These are phyloP conservation scores for Oegoconia quadripuncta DNA, from an alignment of 2,888 invertebrate species.

Conservation along the genomic window DNA sequence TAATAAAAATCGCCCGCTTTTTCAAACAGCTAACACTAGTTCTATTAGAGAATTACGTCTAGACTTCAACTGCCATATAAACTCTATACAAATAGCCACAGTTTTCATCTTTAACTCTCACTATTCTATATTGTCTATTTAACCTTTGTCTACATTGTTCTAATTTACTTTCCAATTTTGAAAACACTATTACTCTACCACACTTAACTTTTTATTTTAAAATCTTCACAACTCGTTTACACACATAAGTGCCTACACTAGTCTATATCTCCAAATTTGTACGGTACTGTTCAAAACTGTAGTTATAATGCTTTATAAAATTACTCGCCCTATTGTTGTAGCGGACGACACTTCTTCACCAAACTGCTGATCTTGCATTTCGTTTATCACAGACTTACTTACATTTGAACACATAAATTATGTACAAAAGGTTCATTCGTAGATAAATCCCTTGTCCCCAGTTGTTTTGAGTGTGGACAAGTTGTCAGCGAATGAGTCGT, in stretches of 20 bases:
- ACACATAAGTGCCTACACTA: slow-evolving; percentile 57
- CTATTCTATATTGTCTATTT: slow-evolving; percentile 58
- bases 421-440: slow-evolving; percentile 14
- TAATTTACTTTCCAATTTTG: slow-evolving; percentile 50
- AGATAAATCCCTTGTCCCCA: slow-evolving; percentile 54
- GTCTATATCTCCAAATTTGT: slow-evolving; percentile 56
- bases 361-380: slow-evolving; percentile 51
- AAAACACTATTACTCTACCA: slow-evolving; percentile 60
- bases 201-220: slow-evolving; percentile 44
- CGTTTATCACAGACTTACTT: slow-evolving; percentile 48
- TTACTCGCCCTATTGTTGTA: slow-evolving; percentile 74
- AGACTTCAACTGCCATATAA: slow-evolving; percentile 53
- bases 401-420: slow-evolving; percentile 8
- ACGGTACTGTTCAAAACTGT: slow-evolving; percentile 52
- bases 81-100: slow-evolving; percentile 51
- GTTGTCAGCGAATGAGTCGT: slow-evolving; percentile 22
- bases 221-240: slow-evolving; percentile 43
- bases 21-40: slow-evolving; percentile 50
- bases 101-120: slow-evolving; percentile 40
- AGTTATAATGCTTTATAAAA: slow-evolving; percentile 59
- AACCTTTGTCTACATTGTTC: slow-evolving; percentile 45
- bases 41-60: slow-evolving; percentile 55
- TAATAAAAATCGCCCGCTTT: slow-evolving; percentile 56
- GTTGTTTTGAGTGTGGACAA: slow-evolving; percentile 28
- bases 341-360: slow-evolving; percentile 57